These are phyloP conservation scores for Entomobrya proxima DNA, from an alignment of 2,888 invertebrate species.

Conservation along the genomic window DNA sequence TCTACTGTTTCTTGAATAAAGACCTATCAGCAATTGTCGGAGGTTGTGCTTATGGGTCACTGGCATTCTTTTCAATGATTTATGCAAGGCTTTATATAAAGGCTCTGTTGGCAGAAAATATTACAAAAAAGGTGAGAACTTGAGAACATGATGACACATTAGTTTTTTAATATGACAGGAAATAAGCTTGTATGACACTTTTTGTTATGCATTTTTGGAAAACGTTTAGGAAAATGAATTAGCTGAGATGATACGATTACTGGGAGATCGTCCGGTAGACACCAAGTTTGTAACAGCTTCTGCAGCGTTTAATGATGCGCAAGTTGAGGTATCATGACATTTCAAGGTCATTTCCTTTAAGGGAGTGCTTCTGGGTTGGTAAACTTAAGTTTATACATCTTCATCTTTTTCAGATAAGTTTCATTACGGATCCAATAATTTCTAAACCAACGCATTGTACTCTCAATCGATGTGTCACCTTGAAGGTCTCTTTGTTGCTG, in stretches of 20 bases:
- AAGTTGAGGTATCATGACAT: conserved; percentile 22
- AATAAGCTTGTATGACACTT: background rate
- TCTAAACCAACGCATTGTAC: conserved; percentile 30
- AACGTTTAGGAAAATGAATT: conserved; percentile 30
- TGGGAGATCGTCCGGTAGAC: background rate
- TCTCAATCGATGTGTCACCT: background rate
- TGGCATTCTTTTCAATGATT: background rate
- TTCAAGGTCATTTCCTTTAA: background rate
- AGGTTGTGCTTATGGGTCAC: background rate
- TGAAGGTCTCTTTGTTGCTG: conserved; percentile 21
- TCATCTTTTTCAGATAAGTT: conserved; percentile 31
- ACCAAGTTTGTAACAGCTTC: background rate
- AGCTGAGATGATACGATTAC: conserved; percentile 14
- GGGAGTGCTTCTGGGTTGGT: background rate
- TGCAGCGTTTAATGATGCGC: background rate
- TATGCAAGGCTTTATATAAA: conserved; percentile 22
- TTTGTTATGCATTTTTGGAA: background rate
- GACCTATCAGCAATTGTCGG: background rate
- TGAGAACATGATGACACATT: background rate
- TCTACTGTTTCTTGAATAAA: conserved; percentile 1
- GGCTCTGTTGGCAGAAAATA: conserved; percentile 33
- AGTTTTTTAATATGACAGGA: background rate
- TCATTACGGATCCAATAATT: conserved; percentile 39
- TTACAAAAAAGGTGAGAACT: conserved; percentile 6
- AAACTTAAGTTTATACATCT: background rate